phyloP scores from a whole-genome alignment of 2,113 vertebrate genomes.

The Lethenteron camtschaticum region DNA sequence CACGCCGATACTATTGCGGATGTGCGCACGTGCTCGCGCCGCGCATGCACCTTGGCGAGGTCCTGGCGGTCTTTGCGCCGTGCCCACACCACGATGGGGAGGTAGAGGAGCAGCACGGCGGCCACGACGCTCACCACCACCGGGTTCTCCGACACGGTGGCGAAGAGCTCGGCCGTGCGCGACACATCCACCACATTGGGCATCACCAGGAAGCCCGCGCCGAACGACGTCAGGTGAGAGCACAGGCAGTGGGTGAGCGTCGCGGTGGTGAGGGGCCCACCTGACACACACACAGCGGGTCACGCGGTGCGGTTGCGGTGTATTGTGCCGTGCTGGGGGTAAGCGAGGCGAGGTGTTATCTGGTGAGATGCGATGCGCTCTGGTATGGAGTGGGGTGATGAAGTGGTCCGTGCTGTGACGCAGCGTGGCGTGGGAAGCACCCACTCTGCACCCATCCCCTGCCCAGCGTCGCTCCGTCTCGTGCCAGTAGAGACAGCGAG shows the following conservation, averaged over 20 bases:
- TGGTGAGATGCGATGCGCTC: neutral
- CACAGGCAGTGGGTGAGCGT: conserved; percentile 35
- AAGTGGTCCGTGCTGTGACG: neutral
- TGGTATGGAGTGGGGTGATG: neutral
- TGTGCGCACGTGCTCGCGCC: neutral
- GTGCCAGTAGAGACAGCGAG: conserved; percentile 31
- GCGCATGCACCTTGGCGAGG: conserved; percentile 23
- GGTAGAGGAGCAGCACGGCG: conserved; percentile 29
- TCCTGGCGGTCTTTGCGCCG: conserved; percentile 32
- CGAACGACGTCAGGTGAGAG: conserved; percentile 39
- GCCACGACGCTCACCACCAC: conserved; percentile 33
- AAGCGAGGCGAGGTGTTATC: neutral
- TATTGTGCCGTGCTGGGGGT: neutral
- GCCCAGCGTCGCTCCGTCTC: conserved; percentile 14
- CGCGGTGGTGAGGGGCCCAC: conserved; percentile 24
- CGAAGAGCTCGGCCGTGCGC: conserved; percentile 24
- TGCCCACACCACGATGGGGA: conserved; percentile 30
- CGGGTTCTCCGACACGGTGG: conserved; percentile 27
- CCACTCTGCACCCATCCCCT: conserved; percentile 25
- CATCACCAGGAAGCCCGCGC: conserved; percentile 36
- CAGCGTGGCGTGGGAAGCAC: conserved; percentile 1
- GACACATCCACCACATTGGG: conserved; percentile 33
- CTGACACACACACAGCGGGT: conserved; percentile 16
- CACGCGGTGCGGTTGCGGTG: neutral
- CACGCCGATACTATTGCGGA: too few relatives aligned